A percentile compares a stretch with the other conserved stretches of the same genome.
Conservation (phyloP, 2,888 invertebrate species). For the Shargacucullia verbasci region DNA sequence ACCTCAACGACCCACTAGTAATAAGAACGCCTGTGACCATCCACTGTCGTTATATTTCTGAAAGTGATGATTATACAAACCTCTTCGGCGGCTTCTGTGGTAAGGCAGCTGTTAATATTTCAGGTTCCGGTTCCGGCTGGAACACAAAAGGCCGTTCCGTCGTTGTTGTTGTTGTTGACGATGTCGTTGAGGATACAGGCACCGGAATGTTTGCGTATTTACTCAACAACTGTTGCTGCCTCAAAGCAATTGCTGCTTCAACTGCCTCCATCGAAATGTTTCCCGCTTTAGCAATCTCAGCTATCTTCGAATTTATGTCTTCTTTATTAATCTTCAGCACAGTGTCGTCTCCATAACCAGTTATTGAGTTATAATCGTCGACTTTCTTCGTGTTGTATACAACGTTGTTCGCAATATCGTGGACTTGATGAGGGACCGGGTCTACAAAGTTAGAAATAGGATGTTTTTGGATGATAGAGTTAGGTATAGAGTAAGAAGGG, state of each 20-base stretch:
- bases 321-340: conserved; percentile 80
- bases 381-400: conserved; percentile 84
- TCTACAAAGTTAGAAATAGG: conserved; percentile 87
- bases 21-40: too few relatives aligned
- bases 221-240: conserved; percentile 91
- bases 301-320: conserved; percentile 84
- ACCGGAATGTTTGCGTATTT: conserved; percentile 87
- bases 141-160: conserved; percentile 71
- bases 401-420: conserved; percentile 76
- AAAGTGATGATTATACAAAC: conserved; percentile 67
- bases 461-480: conserved; percentile 74
- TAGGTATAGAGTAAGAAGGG: conserved; percentile 64
- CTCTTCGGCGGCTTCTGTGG: conserved; percentile 81
- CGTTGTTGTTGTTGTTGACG: conserved; percentile 80
- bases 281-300: conserved; percentile 90
- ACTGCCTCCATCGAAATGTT: conserved; percentile 94
- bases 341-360: conserved; percentile 83
- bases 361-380: conserved; percentile 85
- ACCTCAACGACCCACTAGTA: too few relatives aligned
- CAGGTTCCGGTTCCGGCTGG: conserved; percentile 79
- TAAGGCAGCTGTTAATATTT: conserved; percentile 71
- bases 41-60: too few relatives aligned
- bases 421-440: conserved; percentile 83
- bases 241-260: conserved; percentile 92
- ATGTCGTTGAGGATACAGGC: conserved; percentile 84